phyloP scores from a whole-genome alignment of 2,888 invertebrate species.

The Thymelicus lineola region DNA sequence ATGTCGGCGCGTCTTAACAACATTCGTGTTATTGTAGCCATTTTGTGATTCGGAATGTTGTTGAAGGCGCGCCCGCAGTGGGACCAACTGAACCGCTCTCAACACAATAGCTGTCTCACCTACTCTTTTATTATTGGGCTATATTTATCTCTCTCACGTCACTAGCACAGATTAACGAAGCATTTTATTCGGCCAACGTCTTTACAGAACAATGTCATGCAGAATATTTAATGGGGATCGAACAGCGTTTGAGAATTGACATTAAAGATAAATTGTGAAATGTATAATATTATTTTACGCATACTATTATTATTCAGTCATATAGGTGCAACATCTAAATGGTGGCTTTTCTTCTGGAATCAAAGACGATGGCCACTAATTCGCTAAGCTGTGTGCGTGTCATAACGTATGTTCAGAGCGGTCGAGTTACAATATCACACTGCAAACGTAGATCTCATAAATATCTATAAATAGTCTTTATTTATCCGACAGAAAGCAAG shows the following conservation, averaged over 20 bases:
- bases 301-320: no score
- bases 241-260: no score
- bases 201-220: no score
- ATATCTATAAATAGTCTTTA: constrained; percentile 56
- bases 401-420: neutral
- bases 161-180: no score
- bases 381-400: no score
- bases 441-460: constrained; percentile 55
- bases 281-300: no score
- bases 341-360: no score
- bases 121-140: neutral
- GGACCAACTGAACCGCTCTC: neutral
- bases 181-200: no score
- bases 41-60: constrained; percentile 41
- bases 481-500: constrained; percentile 59
- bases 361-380: no score
- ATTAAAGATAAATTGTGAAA: no score
- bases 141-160: neutral
- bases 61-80: constrained; percentile 50
- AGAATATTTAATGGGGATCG: no score
- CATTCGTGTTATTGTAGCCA: constrained; percentile 40
- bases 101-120: neutral
- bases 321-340: no score
- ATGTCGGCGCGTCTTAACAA: constrained; percentile 59
- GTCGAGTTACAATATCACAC: constrained; percentile 39